Evolutionary conservation across 2,797 vertebrate genomes (phyloP), one percentile per base, ranked within the genome.

Genomic region (Ibycter americanus): DNA sequence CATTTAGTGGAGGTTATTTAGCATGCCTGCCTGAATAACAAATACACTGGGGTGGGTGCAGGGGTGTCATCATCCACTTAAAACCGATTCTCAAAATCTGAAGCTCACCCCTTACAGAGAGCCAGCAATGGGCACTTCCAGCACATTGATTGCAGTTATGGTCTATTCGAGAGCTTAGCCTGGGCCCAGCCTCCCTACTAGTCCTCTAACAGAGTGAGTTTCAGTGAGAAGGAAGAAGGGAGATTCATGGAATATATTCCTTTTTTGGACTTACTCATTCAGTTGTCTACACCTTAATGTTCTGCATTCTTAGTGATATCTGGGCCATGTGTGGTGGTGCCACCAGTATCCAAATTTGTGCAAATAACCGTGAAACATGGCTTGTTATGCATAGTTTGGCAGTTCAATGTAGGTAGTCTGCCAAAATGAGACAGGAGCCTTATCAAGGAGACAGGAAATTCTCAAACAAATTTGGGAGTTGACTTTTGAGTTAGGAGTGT

Each of bases 401-500:
- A 93, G 72, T 80, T 76, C 5, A 7, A 6, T 16, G 19, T 55
- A 36, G 52, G 56, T 71, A 89, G 70, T 15, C 70, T 96, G 83
- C 95, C 94, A 96, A 93, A 93, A 89, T 17, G n/a, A 96, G 88
- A 83, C 86, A 86, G 87, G 32, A 90, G 59, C 38, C 84, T 96
- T 92, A 95, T 96, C 93, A 94, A 83, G n/a, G 93, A 97, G 79
- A 95, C 80, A 88, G 91, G 93, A 97, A 97, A 97, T 95, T 94
- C 89, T 95, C 70, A 11, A 87, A 80, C 49, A 95, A 96, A 94
- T 95, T 89, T 95, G 56, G 87, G 67, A 96, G 74, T 58, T 88
- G 55, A 92, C 87, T 95, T 95, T 49, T 78, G 86, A 90, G 62
- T 71, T 91, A 46, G 49, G 77, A 93, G 91, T 90, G 96, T 93